Percentiles rank a stretch among this genome's conserved stretches.
Conservation (phyloP, 2,888 invertebrate genomes). For the Chrysina gloriosa region DNA sequence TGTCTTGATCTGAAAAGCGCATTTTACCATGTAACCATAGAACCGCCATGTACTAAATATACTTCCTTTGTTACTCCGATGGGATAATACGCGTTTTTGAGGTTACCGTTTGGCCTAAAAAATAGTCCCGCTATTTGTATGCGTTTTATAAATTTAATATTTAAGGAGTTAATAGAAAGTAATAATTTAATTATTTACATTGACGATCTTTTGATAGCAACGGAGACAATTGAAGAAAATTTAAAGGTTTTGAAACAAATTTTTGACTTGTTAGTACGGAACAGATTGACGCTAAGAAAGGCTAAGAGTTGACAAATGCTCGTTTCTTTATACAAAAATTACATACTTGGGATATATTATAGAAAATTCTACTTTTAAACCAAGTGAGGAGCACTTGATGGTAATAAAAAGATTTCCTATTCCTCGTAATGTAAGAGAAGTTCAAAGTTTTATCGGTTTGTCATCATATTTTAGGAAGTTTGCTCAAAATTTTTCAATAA, state of each 20-base stretch:
- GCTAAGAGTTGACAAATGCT: constrained; percentile 35
- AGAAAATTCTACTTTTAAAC: background rate
- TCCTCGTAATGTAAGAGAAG: constrained; percentile 3
- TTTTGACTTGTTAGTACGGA: constrained; percentile 15
- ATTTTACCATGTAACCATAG: constrained; percentile 28
- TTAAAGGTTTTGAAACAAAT: constrained; percentile 6
- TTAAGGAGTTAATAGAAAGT: constrained; percentile 24
- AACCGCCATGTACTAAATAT: constrained; percentile 24
- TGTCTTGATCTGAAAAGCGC: constrained; percentile 19
- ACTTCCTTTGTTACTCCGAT: constrained; percentile 35
- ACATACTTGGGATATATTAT: constrained; percentile 24
- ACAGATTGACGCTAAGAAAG: no score
- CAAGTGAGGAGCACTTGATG: constrained; percentile 4
- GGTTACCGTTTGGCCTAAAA: constrained; percentile 26
- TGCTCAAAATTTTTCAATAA: no score
- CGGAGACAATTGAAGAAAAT: constrained; percentile 36
- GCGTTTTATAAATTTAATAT: constrained; percentile 15
- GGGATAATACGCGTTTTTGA: constrained; percentile 27
- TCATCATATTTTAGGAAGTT: no score
- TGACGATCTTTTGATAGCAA: constrained; percentile 32
- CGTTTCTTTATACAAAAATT: constrained; percentile 19
- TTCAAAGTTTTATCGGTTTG: no score
- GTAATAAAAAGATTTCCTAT: constrained; percentile 12
- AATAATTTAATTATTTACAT: constrained; percentile 29
- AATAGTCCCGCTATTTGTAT: constrained; percentile 17